A percentile compares a stretch with the other conserved stretches of the same genome.
phyloP scores from a whole-genome alignment of 1,140 invertebrate species.

The Agrypnia vestita region DNA sequence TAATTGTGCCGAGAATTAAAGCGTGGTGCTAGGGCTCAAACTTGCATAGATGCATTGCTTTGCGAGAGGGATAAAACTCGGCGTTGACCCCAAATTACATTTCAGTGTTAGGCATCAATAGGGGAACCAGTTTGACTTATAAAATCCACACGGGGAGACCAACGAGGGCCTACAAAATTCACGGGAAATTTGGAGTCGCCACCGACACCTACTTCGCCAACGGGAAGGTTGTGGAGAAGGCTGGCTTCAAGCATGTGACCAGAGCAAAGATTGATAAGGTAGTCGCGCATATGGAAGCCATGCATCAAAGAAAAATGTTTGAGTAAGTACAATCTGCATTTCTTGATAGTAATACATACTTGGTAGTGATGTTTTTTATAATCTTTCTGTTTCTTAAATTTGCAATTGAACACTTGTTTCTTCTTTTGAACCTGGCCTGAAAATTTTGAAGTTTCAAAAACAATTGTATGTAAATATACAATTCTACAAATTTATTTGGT shows the following conservation, averaged over 20 bases:
- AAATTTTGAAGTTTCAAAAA: too few species aligned
- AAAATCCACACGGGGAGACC: slow-evolving; percentile 74
- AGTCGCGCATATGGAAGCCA: slow-evolving; percentile 83
- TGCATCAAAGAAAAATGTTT: slow-evolving; percentile 88
- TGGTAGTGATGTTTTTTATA: background rate
- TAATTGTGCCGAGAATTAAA: too few species aligned
- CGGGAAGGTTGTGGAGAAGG: slow-evolving; percentile 82
- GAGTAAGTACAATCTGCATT: slow-evolving; percentile 75
- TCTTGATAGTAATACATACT: background rate
- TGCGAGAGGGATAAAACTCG: too few species aligned
- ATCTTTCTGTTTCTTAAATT: background rate
- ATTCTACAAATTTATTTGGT: too few species aligned
- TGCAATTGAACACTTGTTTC: too few species aligned
- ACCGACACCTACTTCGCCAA: slow-evolving; percentile 84
- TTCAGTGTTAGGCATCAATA: slow-evolving; percentile 82
- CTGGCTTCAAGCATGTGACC: slow-evolving; percentile 81
- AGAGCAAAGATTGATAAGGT: slow-evolving; percentile 80
- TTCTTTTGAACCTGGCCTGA: too few species aligned
- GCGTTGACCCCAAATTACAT: too few species aligned
- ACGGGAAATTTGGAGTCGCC: slow-evolving; percentile 84
- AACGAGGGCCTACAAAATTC: slow-evolving; percentile 82
- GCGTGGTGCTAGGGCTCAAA: too few species aligned
- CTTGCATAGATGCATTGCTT: too few species aligned
- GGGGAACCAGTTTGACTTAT: slow-evolving; percentile 73
- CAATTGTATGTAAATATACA: too few species aligned